Conservation (phyloP, 2,888 invertebrate species). For the Ormyrus thymus region DNA sequence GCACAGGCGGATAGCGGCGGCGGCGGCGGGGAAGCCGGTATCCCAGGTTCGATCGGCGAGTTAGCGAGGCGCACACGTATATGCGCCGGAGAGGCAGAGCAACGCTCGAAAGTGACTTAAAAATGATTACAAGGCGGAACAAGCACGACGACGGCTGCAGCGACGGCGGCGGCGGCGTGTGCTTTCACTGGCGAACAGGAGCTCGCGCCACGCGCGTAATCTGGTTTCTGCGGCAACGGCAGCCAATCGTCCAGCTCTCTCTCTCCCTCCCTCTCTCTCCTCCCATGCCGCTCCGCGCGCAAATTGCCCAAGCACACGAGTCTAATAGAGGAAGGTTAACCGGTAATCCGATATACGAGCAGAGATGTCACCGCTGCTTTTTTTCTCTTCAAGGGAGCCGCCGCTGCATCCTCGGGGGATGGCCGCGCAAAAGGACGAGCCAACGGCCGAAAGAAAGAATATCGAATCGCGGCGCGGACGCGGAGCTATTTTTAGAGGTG, state of each 20-base stretch:
- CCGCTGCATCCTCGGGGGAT: neutral
- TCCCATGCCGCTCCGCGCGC: neutral
- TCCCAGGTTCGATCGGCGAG: too few relatives aligned
- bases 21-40: too few relatives aligned
- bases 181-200: slow-evolving; percentile 31
- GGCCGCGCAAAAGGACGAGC: slow-evolving; percentile 2
- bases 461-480: slow-evolving; percentile 17
- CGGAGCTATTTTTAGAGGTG: slow-evolving; percentile 39
- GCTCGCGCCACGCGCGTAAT: slow-evolving; percentile 7
- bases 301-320: slow-evolving; percentile 3
- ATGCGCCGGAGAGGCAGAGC: slow-evolving; percentile 1
- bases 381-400: neutral
- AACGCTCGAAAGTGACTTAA: slow-evolving; percentile 38
- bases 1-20: too few relatives aligned
- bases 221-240: slow-evolving; percentile 8
- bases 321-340: slow-evolving; percentile 35
- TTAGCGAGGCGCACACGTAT: too few relatives aligned
- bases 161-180: neutral
- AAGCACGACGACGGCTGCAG: neutral
- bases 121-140: slow-evolving; percentile 45
- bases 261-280: neutral
- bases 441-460: slow-evolving; percentile 18
- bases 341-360: slow-evolving; percentile 32
- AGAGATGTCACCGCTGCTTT: slow-evolving; percentile 24
- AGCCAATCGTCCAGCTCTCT: slow-evolving; percentile 30